A percentile compares a stretch with the other conserved stretches of the same genome.
phyloP scores from a whole-genome alignment of 2,113 vertebrate species.

The Rhinolophus sinicus region DNA sequence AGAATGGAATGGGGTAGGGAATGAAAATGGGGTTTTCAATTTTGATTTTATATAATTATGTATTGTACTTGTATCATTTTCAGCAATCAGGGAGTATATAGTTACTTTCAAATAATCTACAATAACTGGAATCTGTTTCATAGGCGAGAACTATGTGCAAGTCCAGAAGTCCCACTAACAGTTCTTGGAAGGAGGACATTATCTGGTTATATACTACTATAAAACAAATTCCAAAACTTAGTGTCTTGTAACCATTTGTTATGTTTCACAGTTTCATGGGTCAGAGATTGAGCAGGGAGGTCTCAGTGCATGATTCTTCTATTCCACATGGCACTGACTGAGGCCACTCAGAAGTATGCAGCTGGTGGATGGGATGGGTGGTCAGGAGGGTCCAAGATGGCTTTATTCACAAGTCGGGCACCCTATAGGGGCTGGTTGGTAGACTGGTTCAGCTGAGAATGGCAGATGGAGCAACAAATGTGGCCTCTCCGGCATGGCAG shows the following conservation, averaged over 20 bases:
- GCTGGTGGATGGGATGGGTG: not conserved
- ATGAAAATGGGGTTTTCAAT: not conserved
- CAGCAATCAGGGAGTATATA: not conserved
- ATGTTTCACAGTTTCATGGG: not conserved
- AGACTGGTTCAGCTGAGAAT: not conserved
- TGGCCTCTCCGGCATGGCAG: not conserved
- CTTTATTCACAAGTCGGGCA: not conserved
- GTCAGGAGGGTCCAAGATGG: not conserved
- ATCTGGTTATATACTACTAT: not conserved
- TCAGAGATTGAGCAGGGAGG: not conserved
- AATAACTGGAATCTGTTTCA: not conserved
- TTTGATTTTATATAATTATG: not conserved
- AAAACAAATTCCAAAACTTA: not conserved
- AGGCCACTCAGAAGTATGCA: too few species aligned
- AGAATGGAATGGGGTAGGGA: not conserved
- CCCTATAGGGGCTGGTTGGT: not conserved
- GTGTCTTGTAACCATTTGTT: not conserved
- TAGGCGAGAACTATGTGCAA: not conserved
- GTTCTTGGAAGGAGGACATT: not conserved
- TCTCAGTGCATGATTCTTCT: not conserved
- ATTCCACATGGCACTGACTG: not conserved
- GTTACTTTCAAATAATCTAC: not conserved
- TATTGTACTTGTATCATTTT: not conserved
- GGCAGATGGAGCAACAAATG: rapidly evolving
- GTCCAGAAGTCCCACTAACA: not conserved